Evolutionary conservation across 2,888 invertebrate genomes (phyloP).

Genomic region (Plemyria rubiginata): DNA sequence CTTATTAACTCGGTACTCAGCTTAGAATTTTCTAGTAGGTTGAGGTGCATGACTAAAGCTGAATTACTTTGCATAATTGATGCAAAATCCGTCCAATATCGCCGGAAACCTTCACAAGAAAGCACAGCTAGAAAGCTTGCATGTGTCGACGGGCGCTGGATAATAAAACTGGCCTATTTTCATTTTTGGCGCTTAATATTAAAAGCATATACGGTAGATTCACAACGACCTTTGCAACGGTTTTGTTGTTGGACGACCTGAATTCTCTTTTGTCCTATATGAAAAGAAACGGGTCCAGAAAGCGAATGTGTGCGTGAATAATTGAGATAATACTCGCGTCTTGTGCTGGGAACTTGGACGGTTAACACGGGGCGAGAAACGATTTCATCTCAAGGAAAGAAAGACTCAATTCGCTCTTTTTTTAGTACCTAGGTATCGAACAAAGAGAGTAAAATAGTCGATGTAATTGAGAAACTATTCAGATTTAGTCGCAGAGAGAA

Average conservation of each 20-base stretch:
- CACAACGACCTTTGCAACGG: constrained; percentile 74
- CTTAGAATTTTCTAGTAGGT: not conserved
- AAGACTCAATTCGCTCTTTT: not conserved
- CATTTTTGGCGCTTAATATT: constrained; percentile 70
- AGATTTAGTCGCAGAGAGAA: too few species aligned
- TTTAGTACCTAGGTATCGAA: not conserved
- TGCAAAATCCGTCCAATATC: constrained; percentile 8
- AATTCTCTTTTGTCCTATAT: constrained; percentile 77
- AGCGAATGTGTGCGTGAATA: constrained; percentile 78
- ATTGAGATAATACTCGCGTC: constrained; percentile 68
- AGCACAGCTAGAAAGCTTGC: constrained; percentile 55
- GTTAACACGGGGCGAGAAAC: constrained; percentile 11
- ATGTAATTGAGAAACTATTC: too few species aligned
- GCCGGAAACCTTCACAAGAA: constrained; percentile 21
- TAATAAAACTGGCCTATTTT: constrained; percentile 66
- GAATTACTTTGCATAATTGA: constrained; percentile 11
- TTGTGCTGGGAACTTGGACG: constrained; percentile 66
- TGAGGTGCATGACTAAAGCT: constrained; percentile 2
- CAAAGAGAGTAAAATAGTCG: too few species aligned
- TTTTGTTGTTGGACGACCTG: constrained; percentile 79
- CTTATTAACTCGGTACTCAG: too few species aligned
- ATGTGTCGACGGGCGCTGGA: constrained; percentile 40
- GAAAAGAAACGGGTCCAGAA: constrained; percentile 76
- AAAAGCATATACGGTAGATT: constrained; percentile 61
- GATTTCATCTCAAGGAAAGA: not conserved